Evolutionary conservation across 2,797 vertebrate species (phyloP).

Genomic region (Platalea minor): DNA sequence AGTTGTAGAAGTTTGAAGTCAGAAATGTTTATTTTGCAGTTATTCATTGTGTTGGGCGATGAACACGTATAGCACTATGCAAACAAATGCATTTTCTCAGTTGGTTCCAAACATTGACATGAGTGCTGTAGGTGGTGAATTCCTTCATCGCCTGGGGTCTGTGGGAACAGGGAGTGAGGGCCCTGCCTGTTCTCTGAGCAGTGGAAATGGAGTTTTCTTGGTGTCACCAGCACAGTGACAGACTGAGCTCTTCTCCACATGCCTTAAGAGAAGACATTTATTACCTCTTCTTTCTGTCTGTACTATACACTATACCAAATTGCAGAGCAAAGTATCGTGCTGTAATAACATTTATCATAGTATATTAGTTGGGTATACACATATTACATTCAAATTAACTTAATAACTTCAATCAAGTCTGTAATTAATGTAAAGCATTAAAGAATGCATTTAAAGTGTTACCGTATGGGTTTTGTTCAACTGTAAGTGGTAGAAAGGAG

Average conservation of each 20-base stretch:
- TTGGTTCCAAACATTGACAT: not conserved
- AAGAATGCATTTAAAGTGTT: not conserved
- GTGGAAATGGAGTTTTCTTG: not conserved
- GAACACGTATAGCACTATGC: not conserved
- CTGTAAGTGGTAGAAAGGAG: not conserved
- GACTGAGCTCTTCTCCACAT: not conserved
- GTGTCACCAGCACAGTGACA: not conserved
- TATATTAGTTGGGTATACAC: not conserved
- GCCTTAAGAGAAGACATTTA: not conserved
- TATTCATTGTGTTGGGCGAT: not conserved
- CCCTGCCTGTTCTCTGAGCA: not conserved
- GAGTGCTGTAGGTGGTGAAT: not conserved
- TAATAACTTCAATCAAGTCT: not conserved
- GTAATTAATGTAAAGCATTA: not conserved
- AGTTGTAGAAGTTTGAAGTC: conserved; percentile 25
- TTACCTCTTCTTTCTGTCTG: not conserved
- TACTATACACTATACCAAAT: not conserved
- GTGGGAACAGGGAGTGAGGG: not conserved
- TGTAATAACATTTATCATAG: not conserved
- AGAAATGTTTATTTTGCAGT: conserved; percentile 36
- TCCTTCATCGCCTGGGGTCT: not conserved
- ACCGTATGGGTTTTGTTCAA: not conserved
- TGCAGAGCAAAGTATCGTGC: not conserved
- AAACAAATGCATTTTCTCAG: not conserved
- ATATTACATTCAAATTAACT: not conserved